Base-by-base conservation (phyloP, 1,140 invertebrate genomes). In the Brachionus koreanus region DNA sequence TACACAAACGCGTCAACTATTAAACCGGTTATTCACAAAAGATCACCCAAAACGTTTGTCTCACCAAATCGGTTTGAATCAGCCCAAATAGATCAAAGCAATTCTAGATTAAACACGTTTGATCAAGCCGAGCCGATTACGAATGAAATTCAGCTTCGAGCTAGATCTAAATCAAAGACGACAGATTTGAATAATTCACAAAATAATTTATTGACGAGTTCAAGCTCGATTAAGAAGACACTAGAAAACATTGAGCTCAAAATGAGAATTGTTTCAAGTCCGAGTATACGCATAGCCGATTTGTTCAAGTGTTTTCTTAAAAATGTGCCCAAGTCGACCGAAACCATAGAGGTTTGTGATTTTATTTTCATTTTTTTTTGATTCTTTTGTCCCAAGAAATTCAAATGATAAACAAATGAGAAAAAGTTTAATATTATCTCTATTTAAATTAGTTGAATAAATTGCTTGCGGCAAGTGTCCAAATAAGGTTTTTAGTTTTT, bases 241-340 rank as follows among this genome's bases (percentile, higher is more conserved):
- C 49, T 79, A 10, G 76, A 79, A 61, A 79, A 79, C 16, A 65
- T 79, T 39, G 76, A 79, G 57, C 33, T 79, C 13, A 79, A 79
- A 79, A 79, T 79, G 76, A 6, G 76, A 37, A 79, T 79, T 33
- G 57, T 79, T 6, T 61, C 76, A 16, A 79, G 49, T 42, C 76
- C 76, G 29, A 79, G 25, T 65, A 79, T 79, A 42, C 46, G 49
- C 23, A 79, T 79, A 42, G 76, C 76, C 23, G 76, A 79, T 79
- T 65, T 79, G 16, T 79, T 79, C 25, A 79, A 79, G 13, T 79
- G 76, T 43, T 61, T 79, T 43, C 29, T 79, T 4, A 79, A 79
- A 65, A 57, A 57, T 65, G 76, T 79, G 33, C 76, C 76, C n/a
- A 79, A 79, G 57, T 42, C 35, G 3, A 79, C 76, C 23, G 76